phyloP scores from a whole-genome alignment of 2,888 invertebrate genomes.

The Anticlea derivata region DNA sequence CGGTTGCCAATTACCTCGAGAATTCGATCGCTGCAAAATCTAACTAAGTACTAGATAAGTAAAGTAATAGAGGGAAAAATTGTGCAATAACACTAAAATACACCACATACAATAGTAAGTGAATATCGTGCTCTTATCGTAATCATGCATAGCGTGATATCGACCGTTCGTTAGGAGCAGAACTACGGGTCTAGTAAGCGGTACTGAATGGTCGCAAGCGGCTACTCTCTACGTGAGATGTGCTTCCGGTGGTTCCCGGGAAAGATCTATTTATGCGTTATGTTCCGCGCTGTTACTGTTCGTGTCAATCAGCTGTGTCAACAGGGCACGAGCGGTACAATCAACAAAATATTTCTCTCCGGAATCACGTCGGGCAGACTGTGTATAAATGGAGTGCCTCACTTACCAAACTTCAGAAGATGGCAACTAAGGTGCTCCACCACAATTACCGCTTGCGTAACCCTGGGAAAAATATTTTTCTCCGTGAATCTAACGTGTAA shows the following conservation, averaged over 20 bases:
- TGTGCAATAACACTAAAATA: constrained; percentile 71
- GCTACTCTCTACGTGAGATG: constrained; percentile 75
- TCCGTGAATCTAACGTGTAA: constrained; percentile 84
- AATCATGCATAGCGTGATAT: constrained; percentile 82
- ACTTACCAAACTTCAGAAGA: constrained; percentile 84
- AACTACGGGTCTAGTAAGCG: constrained; percentile 64
- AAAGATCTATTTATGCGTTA: constrained; percentile 82
- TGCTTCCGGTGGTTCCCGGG: constrained; percentile 81
- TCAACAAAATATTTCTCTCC: constrained; percentile 84
- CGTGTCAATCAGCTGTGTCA: constrained; percentile 71
- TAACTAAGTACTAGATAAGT: constrained; percentile 34
- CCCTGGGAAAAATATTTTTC: constrained; percentile 84
- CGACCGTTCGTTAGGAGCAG: constrained; percentile 73
- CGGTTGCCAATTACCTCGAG: constrained; percentile 46
- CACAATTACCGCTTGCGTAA: constrained; percentile 84
- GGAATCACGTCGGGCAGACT: constrained; percentile 82
- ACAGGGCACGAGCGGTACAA: constrained; percentile 79
- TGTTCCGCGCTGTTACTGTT: constrained; percentile 77
- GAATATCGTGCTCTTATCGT: constrained; percentile 77
- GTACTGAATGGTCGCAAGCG: constrained; percentile 67
- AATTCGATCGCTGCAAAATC: constrained; percentile 41
- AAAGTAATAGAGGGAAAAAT: constrained; percentile 48
- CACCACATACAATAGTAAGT: constrained; percentile 64
- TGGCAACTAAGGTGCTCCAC: constrained; percentile 84
- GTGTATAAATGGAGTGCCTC: constrained; percentile 83